Percentiles rank a stretch among this genome's conserved stretches.
Evolutionary conservation across 1,140 invertebrate genomes (phyloP).

Genomic region (Listronotus oregonensis): DNA sequence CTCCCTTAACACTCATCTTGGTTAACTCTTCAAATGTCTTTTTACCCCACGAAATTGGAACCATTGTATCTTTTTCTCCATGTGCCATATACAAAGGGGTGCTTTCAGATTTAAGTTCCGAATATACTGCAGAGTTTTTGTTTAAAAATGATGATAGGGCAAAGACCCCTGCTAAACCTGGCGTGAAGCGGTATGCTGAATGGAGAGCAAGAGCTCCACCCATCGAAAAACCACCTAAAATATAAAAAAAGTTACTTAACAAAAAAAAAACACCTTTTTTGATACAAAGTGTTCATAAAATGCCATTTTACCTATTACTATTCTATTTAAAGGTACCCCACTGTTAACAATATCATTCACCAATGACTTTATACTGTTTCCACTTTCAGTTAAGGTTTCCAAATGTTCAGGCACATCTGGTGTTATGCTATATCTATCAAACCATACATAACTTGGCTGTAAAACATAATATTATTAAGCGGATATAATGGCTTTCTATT

Average conservation of each 20-base stretch:
- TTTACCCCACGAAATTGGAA: slow-evolving; percentile 62
- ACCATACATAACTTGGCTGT: slow-evolving; percentile 70
- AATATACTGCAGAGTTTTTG: slow-evolving; percentile 67
- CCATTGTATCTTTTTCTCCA: slow-evolving; percentile 60
- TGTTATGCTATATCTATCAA: slow-evolving; percentile 66
- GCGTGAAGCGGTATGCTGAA: slow-evolving; percentile 65
- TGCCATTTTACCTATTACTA: slow-evolving; percentile 63
- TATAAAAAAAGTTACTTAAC: slow-evolving; percentile 1
- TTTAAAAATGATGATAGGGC: slow-evolving; percentile 75
- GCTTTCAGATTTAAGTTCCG: slow-evolving; percentile 30
- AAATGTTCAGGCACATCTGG: slow-evolving; percentile 64
- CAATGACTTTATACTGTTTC: slow-evolving; percentile 61
- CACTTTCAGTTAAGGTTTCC: slow-evolving; percentile 64
- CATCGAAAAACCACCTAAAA: slow-evolving; percentile 76
- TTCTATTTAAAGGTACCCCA: slow-evolving; percentile 68
- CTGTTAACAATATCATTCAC: slow-evolving; percentile 66
- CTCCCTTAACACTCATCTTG: slow-evolving; percentile 58
- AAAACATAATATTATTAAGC: slow-evolving; percentile 37
- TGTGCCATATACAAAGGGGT: slow-evolving; percentile 58
- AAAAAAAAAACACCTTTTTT: slow-evolving; percentile 5
- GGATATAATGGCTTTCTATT: background rate
- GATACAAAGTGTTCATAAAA: background rate
- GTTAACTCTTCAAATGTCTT: slow-evolving; percentile 58
- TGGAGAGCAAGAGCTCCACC: slow-evolving; percentile 73
- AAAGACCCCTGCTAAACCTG: slow-evolving; percentile 69